Conservation (phyloP, 2,888 invertebrate genomes). For the Heterodera filipjevi region DNA sequence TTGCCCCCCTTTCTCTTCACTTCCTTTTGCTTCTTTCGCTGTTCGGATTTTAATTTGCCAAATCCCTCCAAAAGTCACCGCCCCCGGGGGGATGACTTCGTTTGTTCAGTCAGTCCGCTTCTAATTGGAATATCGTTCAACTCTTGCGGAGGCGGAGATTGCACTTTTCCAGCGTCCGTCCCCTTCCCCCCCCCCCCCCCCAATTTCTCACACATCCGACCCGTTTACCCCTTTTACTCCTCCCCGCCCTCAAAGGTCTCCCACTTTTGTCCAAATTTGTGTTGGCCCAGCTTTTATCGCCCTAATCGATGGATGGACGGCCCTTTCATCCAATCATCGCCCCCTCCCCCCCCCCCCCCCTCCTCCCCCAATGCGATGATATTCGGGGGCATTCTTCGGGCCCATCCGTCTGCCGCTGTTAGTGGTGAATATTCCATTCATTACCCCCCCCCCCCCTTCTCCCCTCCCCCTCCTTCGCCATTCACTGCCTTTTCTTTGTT, state of each 20-base stretch:
- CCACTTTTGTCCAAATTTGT: constrained; percentile 13
- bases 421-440: neutral
- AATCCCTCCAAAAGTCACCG: neutral
- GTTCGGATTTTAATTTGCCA: neutral
- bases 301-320: constrained; percentile 12
- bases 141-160: neutral
- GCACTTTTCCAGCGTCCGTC: constrained; percentile 4
- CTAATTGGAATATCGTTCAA: neutral
- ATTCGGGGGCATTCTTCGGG: constrained; percentile 17
- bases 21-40: neutral
- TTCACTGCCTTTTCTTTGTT: neutral
- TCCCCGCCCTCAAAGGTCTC: neutral
- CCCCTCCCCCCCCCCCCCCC: neutral
- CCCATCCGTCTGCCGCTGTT: neutral
- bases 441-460: neutral
- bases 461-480: neutral
- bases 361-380: constrained; percentile 11
- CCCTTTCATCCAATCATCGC: constrained; percentile 9
- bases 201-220: neutral
- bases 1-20: neutral
- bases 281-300: constrained; percentile 18
- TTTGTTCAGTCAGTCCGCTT: neutral
- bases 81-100: neutral
- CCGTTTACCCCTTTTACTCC: neutral
- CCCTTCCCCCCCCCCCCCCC: neutral